These are phyloP conservation scores for Eledone cirrhosa DNA, from an alignment of 2,888 invertebrate species.

Conservation along the genomic window DNA sequence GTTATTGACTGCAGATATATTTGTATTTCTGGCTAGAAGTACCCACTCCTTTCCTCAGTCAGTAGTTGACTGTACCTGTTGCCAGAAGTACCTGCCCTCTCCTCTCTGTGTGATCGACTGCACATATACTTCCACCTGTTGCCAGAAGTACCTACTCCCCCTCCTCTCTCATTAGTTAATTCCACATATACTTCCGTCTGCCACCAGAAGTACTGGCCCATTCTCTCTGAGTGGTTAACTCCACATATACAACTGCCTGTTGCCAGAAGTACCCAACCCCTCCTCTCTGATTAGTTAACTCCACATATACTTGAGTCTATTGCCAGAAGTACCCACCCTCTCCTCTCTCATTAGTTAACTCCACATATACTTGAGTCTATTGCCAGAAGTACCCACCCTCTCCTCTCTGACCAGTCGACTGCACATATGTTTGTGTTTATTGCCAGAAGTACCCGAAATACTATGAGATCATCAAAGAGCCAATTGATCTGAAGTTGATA, in stretches of 20 bases:
- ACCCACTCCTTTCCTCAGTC: too few relatives aligned
- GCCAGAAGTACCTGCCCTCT: too few relatives aligned
- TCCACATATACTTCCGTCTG: too few relatives aligned
- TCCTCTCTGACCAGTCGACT: constrained; percentile 12
- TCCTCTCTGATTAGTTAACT: constrained; percentile 27
- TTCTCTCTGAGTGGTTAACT: constrained; percentile 27
- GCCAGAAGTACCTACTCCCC: too few relatives aligned
- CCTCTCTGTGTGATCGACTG: too few relatives aligned
- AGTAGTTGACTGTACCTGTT: too few relatives aligned
- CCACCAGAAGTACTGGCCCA: too few relatives aligned
- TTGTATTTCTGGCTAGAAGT: too few relatives aligned
- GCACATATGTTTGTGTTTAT: constrained; percentile 38
- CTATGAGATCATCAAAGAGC: constrained; percentile 90
- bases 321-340: constrained; percentile 79
- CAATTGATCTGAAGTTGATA: constrained; percentile 92
- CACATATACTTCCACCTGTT: too few relatives aligned
- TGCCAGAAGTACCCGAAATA: constrained; percentile 89
- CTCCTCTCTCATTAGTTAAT: too few relatives aligned
- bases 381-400: constrained; percentile 73
- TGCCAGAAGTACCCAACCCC: constrained; percentile 85
- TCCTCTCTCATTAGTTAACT: constrained; percentile 13
- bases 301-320: constrained; percentile 37
- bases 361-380: constrained; percentile 37
- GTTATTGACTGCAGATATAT: too few relatives aligned
- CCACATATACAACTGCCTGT: constrained; percentile 37